Conservation (phyloP, 2,113 vertebrate genomes). For the Gobio gobio region DNA sequence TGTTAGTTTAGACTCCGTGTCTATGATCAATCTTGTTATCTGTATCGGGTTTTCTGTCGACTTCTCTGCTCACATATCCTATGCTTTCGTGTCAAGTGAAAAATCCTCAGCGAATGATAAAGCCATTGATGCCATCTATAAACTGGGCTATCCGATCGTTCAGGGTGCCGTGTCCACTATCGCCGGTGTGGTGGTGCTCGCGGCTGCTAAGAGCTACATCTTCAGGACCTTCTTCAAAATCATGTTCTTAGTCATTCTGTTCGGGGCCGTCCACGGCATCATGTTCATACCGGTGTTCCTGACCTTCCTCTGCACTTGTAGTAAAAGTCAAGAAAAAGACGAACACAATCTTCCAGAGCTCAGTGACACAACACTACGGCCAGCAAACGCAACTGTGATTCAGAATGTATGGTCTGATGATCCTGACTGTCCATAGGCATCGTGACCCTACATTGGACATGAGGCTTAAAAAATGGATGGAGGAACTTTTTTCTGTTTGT, state of each 20-base stretch:
- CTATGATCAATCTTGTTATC: constrained; percentile 71
- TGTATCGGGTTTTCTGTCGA: constrained; percentile 72
- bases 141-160: constrained; percentile 65
- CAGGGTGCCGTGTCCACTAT: constrained; percentile 71
- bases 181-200: constrained; percentile 73
- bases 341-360: neutral
- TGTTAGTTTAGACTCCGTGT: constrained; percentile 70
- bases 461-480: neutral
- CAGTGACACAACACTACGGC: neutral
- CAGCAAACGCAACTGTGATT: too few relatives aligned
- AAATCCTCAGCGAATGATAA: constrained; percentile 58
- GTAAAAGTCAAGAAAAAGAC: neutral
- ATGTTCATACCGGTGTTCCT: constrained; percentile 69
- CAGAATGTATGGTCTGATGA: neutral
- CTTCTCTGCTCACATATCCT: constrained; percentile 70
- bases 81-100: constrained; percentile 69
- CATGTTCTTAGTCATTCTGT: constrained; percentile 65
- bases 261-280: constrained; percentile 57
- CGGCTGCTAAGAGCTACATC: constrained; percentile 65
- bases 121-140: constrained; percentile 60
- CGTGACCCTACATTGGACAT: neutral
- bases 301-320: constrained; percentile 36
- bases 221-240: constrained; percentile 74
- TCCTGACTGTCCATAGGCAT: neutral
- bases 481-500: neutral